A percentile compares a stretch with the other conserved stretches of the same genome.
Evolutionary conservation across 2,888 invertebrate genomes (phyloP).

Genomic region (Liposcelis brunnea): DNA sequence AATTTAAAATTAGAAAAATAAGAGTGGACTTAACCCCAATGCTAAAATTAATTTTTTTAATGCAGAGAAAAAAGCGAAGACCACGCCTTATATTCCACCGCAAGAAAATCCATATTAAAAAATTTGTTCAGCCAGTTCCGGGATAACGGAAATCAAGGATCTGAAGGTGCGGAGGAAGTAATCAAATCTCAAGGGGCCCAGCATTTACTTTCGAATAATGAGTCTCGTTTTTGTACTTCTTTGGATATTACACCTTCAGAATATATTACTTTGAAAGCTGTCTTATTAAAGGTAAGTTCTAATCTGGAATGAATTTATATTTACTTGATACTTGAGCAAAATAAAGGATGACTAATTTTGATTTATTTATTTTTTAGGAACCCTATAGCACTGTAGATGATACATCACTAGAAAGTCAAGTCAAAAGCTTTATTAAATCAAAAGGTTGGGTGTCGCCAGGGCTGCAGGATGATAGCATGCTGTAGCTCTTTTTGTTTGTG

Average conservation of each 20-base stretch:
- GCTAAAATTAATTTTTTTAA: conserved; percentile 15
- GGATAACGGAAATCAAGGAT: conserved; percentile 9
- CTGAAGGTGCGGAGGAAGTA: conserved; percentile 3
- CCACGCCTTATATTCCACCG: conserved; percentile 61
- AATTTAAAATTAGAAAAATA: no score
- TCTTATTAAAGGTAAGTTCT: conserved; percentile 49
- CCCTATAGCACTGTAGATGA: no score
- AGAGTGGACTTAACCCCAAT: no score
- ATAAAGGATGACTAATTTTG: no score
- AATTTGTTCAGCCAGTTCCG: conserved; percentile 14
- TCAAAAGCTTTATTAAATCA: no score
- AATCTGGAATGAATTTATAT: no score
- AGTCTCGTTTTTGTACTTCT: conserved; percentile 48
- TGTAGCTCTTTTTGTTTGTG: no score
- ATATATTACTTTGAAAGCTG: conserved; percentile 76
- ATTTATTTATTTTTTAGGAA: no score
- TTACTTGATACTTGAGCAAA: no score
- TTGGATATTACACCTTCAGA: conserved; percentile 71
- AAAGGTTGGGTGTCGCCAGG: no score
- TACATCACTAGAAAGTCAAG: no score
- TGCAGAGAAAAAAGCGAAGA: conserved; percentile 37
- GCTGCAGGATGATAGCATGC: no score
- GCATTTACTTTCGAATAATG: conserved; percentile 9
- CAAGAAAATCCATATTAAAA: conserved; percentile 61
- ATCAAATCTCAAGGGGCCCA: not conserved